Evolutionary conservation across 2,888 invertebrate genomes (phyloP), one percentile per base, ranked within the genome.

Genomic region (Megastigmus dorsalis): DNA sequence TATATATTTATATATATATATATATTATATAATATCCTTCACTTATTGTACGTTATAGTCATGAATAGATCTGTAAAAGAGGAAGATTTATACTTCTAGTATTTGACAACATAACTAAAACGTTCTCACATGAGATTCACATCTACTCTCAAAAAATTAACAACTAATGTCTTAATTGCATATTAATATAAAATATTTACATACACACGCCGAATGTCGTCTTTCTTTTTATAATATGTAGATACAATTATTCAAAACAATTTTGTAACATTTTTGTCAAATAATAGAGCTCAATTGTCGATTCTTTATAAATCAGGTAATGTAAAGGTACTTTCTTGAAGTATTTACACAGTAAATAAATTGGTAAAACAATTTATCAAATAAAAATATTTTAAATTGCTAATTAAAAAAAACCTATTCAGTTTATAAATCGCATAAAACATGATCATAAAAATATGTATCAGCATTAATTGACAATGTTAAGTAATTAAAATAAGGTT

Each of bases 161-260:
- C 45, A 75, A 75, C 55, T 75, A 75, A 63, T 26, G 13, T 15
- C 71, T 72, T 75, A 66, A 60, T 52, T n/a, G 23, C 30, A 36
- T 57, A 70, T 50, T 62, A 55, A 60, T 66, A 71, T 59, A 71
- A 75, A 62, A 67, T 75, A 72, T 75, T 72, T 72, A 75, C 71
- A 75, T 63, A 72, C 67, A 72, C 62, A 48, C 63, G 23, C 52
- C 52, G 15, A 41, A 26, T 43, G 57, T 26, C 57, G 41, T 52
- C 20, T 48, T 68, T 59, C n/a, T 45, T 63, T 20, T 18, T 33
- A 43, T 33, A 30, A 54, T n/a, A n/a, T 18, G 15, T 26, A 6
- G 26, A 54, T 67, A 45, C 13, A 62, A 74, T 62, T 6, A 67
- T 62, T 70, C 74, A 60, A 60, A 75, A 75, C 41, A 48, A 62